Base-by-base conservation (phyloP, 2,797 vertebrate species). In the Meda fulgida region DNA sequence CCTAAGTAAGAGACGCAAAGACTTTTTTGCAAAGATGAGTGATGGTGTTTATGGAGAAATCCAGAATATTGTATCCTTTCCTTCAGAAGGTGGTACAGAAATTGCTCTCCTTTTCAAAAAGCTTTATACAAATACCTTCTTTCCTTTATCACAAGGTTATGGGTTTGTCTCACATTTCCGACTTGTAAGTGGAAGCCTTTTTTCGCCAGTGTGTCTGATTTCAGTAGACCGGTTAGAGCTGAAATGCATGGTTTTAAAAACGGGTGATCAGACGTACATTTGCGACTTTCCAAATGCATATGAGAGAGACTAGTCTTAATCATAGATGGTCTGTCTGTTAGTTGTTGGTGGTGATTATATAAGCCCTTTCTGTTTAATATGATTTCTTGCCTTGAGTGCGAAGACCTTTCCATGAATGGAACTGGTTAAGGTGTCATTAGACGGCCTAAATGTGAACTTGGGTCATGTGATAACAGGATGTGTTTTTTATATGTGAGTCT, bases 231-330 rank as follows among this genome's bases (percentile, higher is more conserved):
- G 36, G 36, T 38, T 38, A 48, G 70, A 48, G 70, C 70, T 48
- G 70, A 72, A 73, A 51, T 73, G 43, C 46, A 29, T 51, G 4
- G n/a, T 73, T 73, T 73, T 51, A 10, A 48, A 73, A 48, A 73
- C 4, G 1, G 43, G n/a, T 80, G 34, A 46, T 80, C 78, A 80
- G n/a, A 67, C 8, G 16, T 80, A 66, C 63, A 65, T 67, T 43
- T 66, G 78, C 29, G 43, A 63, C 18, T 63, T 80, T n/a, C 78
- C 58, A 80, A 80, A 80, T 80, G 58, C 36, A 29, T 66, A 80
- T 66, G 55, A 80, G 38, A 80, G n/a, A 40, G 78, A 80, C 60
- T 80, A 46, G 46, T 73, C 26, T 48, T 51, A 0, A 48, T 73
- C 71, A 31, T 31, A 26, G 71, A 31, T 73, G 40, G 40, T 72